Evolutionary conservation across 2,888 invertebrate species (phyloP).

Genomic region (Sphaeridia pumilis): DNA sequence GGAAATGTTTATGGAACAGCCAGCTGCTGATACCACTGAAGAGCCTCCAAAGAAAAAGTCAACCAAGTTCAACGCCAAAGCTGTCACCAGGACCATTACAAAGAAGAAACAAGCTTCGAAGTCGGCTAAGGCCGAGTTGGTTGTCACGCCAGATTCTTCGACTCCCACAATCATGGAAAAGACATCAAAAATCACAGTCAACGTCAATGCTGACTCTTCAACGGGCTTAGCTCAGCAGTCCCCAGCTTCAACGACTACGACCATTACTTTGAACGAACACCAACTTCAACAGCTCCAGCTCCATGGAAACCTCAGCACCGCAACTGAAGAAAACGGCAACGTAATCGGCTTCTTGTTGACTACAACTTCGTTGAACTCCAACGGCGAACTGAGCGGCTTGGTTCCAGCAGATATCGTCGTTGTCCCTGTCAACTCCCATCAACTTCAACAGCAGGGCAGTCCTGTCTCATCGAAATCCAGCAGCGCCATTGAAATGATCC

Average conservation of each 20-base stretch:
- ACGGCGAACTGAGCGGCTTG: slow-evolving; percentile 20
- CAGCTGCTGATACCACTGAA: too few relatives aligned
- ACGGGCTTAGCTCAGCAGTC: not conserved
- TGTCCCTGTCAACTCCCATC: slow-evolving; percentile 9
- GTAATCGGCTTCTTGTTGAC: slow-evolving; percentile 30
- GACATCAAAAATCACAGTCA: not conserved
- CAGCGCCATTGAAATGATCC: slow-evolving; percentile 10
- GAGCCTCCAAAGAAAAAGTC: too few relatives aligned
- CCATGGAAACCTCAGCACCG: slow-evolving; percentile 1
- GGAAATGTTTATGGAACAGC: too few relatives aligned
- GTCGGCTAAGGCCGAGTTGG: not conserved
- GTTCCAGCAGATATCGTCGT: slow-evolving; percentile 25
- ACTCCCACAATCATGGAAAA: not conserved
- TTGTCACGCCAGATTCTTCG: not conserved
- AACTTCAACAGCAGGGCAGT: not conserved
- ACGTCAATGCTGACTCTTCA: slow-evolving; percentile 4
- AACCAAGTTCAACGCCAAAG: too few relatives aligned
- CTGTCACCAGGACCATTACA: too few relatives aligned
- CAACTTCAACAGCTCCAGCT: slow-evolving; percentile 9
- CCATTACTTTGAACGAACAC: not conserved
- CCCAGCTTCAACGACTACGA: slow-evolving; percentile 1
- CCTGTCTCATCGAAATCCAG: slow-evolving; percentile 4
- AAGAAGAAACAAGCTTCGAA: too few relatives aligned
- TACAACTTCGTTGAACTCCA: slow-evolving; percentile 18
- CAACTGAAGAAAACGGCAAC: slow-evolving; percentile 14